phyloP scores from a whole-genome alignment of 1,140 invertebrate genomes.

The Diorhabda sublineata region DNA sequence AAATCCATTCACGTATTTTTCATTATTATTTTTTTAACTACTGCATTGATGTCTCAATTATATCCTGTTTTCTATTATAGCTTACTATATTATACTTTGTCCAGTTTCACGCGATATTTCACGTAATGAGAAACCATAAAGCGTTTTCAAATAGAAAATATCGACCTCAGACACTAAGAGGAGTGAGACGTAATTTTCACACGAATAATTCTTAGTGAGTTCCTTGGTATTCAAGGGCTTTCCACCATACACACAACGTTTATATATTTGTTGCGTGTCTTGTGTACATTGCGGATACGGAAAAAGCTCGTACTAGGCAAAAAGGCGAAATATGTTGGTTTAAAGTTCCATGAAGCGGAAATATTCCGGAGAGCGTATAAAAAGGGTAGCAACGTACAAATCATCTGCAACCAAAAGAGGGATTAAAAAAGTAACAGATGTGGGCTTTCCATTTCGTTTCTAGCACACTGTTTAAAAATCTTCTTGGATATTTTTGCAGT shows the following conservation, averaged over 20 bases:
- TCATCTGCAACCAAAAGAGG: constrained; percentile 29
- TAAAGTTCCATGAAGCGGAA: constrained; percentile 35
- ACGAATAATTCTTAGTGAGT: background rate
- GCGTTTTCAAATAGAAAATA: too few species aligned
- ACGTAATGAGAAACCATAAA: too few species aligned
- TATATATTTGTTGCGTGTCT: constrained; percentile 15
- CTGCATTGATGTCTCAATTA: too few species aligned
- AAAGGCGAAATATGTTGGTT: constrained; percentile 33
- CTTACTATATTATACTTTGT: too few species aligned
- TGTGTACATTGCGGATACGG: constrained; percentile 12
- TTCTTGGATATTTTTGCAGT: background rate
- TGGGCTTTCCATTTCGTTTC: constrained; percentile 29
- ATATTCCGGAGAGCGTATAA: constrained; percentile 31
- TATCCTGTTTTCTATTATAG: too few species aligned
- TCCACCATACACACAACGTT: background rate
- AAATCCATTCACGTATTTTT: too few species aligned
- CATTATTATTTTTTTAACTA: too few species aligned
- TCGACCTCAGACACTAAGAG: background rate
- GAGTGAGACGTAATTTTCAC: constrained; percentile 1
- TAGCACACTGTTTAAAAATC: constrained; percentile 14
- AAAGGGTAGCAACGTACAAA: constrained; percentile 34
- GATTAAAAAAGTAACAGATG: constrained; percentile 38
- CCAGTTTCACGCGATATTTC: too few species aligned
- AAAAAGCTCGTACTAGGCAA: constrained; percentile 15
- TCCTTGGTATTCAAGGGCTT: background rate